A percentile compares a stretch with the other conserved stretches of the same genome.
These are phyloP conservation scores for Leptoteleia sp. DNA, from an alignment of 1,140 invertebrate genomes.

Conservation along the genomic window DNA sequence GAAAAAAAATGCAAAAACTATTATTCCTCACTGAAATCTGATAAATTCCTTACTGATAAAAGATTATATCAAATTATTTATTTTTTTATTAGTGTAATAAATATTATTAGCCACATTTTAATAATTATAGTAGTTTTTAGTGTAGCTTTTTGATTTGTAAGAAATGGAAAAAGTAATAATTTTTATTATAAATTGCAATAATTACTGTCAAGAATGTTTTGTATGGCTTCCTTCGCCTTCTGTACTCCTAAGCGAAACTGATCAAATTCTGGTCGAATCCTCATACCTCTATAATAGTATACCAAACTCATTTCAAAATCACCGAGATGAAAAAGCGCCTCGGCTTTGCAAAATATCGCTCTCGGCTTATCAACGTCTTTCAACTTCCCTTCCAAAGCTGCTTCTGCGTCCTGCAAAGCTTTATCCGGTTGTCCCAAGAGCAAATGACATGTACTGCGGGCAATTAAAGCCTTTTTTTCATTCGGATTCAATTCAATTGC, in stretches of 20 bases:
- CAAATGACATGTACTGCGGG: conserved; percentile 94
- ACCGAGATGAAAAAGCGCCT: conserved; percentile 94
- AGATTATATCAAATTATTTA: no score
- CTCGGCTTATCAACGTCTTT: conserved; percentile 89
- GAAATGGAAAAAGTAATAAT: no score
- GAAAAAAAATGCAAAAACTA: no score
- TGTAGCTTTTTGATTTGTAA: no score
- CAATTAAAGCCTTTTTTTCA: conserved; percentile 92
- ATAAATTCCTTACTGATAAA: no score
- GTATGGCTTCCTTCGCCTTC: conserved; percentile 96
- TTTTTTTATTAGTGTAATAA: no score
- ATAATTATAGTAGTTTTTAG: no score
- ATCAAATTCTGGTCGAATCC: conserved; percentile 91
- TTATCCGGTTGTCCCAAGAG: conserved; percentile 91
- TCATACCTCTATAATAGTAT: conserved; percentile 93
- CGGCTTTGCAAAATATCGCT: conserved; percentile 95
- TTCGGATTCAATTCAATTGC: conserved; percentile 92
- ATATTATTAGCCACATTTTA: no score
- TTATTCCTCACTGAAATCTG: no score
- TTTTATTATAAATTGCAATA: no score
- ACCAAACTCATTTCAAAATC: conserved; percentile 96
- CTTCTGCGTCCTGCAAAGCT: conserved; percentile 92
- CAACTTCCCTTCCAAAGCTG: conserved; percentile 83
- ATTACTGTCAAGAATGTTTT: conserved; percentile 92
- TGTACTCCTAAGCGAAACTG: conserved; percentile 95